Percentiles rank a stretch among this genome's conserved stretches.
These are phyloP conservation scores for Daptonema setosum DNA, from an alignment of 2,888 invertebrate genomes.

Conservation along the genomic window DNA sequence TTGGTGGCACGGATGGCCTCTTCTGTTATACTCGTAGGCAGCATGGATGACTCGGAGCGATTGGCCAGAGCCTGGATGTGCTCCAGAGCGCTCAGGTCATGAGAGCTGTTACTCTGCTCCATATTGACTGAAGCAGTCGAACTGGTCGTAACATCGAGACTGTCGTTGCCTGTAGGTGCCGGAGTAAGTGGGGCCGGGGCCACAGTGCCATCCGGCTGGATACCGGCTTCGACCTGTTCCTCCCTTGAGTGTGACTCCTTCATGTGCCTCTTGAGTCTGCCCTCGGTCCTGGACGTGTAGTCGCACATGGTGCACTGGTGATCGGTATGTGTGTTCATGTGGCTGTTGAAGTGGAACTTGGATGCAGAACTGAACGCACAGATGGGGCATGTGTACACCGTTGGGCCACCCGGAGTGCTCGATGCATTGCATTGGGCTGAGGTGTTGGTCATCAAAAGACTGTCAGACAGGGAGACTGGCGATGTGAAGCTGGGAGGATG, in stretches of 20 bases:
- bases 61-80: slow-evolving; percentile 12
- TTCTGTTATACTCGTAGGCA: not conserved
- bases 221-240: slow-evolving; percentile 15
- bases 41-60: not conserved
- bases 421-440: not conserved
- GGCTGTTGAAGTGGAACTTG: slow-evolving; percentile 34
- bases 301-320: slow-evolving; percentile 37
- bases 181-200: not conserved
- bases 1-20: not conserved
- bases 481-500: not conserved
- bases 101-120: too few species aligned
- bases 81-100: slow-evolving; percentile 13
- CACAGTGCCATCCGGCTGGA: slow-evolving; percentile 11
- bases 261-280: slow-evolving; percentile 36
- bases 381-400: slow-evolving; percentile 29
- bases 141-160: not conserved
- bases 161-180: not conserved
- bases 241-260: slow-evolving; percentile 34
- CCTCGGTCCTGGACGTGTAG: slow-evolving; percentile 35
- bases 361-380: slow-evolving; percentile 31
- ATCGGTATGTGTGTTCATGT: slow-evolving; percentile 38
- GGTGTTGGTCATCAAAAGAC: not conserved
- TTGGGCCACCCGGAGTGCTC: not conserved
- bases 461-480: not conserved
- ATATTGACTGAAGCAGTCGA: too few species aligned